phyloP scores from a whole-genome alignment of 1,140 invertebrate species.

The Ceratina japonica region DNA sequence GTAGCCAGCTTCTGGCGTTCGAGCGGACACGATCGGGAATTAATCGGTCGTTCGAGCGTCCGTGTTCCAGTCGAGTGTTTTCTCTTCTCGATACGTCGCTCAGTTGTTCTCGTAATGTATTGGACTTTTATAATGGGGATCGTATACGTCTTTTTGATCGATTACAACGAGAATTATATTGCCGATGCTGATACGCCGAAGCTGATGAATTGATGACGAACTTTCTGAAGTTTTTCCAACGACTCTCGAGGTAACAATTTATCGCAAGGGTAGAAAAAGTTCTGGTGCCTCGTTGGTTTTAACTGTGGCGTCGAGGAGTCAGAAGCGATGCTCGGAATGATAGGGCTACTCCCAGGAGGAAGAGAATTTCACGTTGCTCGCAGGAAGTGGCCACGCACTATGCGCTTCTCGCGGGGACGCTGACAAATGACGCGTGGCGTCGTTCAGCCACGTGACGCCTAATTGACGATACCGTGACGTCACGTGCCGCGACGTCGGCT shows the following conservation, averaged over 20 bases:
- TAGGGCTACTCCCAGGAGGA: conserved; percentile 22
- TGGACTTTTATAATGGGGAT: too few species aligned
- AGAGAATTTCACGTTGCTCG: conserved; percentile 39
- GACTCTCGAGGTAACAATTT: too few species aligned
- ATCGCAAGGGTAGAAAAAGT: too few species aligned
- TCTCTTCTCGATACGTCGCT: too few species aligned
- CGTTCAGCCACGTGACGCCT: conserved; percentile 72
- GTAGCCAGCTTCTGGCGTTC: not conserved
- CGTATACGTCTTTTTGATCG: too few species aligned
- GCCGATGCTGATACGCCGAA: too few species aligned
- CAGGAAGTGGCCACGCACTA: conserved; percentile 10
- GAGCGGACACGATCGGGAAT: not conserved
- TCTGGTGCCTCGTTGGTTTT: too few species aligned
- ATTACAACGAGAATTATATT: too few species aligned
- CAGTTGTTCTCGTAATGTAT: not conserved
- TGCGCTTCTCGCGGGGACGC: conserved; percentile 50
- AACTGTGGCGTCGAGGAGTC: not conserved
- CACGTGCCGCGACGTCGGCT: conserved; percentile 64
- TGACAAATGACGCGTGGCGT: conserved; percentile 75
- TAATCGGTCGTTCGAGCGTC: conserved; percentile 7
- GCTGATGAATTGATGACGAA: too few species aligned
- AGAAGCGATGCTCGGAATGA: not conserved
- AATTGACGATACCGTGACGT: conserved; percentile 72
- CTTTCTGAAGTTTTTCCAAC: too few species aligned
- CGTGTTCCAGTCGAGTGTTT: too few species aligned